Percentiles rank a stretch among this genome's conserved stretches.
Evolutionary conservation across 2,888 invertebrate species (phyloP).

Genomic region (Diarsia rubi): DNA sequence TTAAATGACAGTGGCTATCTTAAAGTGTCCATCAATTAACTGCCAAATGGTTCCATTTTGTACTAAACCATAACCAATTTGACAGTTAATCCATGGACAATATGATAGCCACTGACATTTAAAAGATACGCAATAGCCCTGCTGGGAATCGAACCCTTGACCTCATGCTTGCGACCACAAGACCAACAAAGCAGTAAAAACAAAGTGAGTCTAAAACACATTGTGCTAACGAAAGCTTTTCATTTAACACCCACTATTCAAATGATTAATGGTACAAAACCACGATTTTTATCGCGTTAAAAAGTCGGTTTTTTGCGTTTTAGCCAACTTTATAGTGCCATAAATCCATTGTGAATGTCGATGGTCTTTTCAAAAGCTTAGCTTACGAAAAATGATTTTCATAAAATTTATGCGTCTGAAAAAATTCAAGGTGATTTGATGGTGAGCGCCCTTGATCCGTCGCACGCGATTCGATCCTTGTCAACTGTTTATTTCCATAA

Average conservation of each 20-base stretch:
- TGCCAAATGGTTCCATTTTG: no score
- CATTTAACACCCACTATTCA: slow-evolving; percentile 7
- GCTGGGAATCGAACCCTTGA: no score
- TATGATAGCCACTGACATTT: no score
- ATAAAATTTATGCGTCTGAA: slow-evolving; percentile 63
- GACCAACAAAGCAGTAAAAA: no score
- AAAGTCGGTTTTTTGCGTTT: not conserved
- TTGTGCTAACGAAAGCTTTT: not conserved
- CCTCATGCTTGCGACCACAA: no score
- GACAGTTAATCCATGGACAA: no score
- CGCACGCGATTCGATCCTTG: slow-evolving; percentile 70
- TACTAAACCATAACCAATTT: no score
- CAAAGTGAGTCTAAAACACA: not conserved
- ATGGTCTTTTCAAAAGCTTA: slow-evolving; percentile 33
- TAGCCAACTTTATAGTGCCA: slow-evolving; percentile 36
- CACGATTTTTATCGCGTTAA: slow-evolving; percentile 25
- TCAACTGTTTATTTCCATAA: slow-evolving; percentile 61
- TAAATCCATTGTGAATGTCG: slow-evolving; percentile 48
- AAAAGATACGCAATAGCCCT: no score
- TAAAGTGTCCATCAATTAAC: no score
- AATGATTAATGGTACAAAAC: not conserved
- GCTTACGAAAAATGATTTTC: slow-evolving; percentile 54
- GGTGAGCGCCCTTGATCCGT: slow-evolving; percentile 63
- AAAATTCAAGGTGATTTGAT: slow-evolving; percentile 68
- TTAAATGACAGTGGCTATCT: no score